A percentile compares a stretch with the other conserved stretches of the same genome.
Evolutionary conservation across 2,888 invertebrate genomes (phyloP).

Genomic region (Metacarcinus magister): DNA sequence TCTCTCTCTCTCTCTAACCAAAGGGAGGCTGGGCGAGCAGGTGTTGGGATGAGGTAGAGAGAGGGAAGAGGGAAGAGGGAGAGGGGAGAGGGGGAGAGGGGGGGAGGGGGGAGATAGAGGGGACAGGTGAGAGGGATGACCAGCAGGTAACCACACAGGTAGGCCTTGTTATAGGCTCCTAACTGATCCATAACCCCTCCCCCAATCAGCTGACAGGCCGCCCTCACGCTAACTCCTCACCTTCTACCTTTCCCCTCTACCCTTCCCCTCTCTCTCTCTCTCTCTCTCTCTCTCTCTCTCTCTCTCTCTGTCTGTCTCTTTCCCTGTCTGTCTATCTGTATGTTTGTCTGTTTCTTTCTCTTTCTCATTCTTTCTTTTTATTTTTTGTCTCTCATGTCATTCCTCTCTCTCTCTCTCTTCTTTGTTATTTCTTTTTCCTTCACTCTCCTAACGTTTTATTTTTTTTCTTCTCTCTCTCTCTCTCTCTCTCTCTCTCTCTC

Average conservation of each 20-base stretch:
- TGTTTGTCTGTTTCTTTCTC: too few relatives aligned
- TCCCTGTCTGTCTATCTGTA: too few relatives aligned
- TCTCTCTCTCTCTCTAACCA: background rate
- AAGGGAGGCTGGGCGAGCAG: background rate
- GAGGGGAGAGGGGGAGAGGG: background rate
- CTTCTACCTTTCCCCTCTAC: background rate
- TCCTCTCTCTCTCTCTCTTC: background rate
- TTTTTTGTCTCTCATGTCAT: background rate
- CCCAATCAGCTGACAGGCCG: background rate
- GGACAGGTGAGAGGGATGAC: constrained; percentile 1
- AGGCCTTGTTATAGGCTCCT: background rate
- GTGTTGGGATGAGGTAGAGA: background rate
- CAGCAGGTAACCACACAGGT: background rate
- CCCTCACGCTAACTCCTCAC: background rate
- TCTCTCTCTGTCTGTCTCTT: background rate
- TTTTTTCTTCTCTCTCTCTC: background rate
- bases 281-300: constrained; percentile 7
- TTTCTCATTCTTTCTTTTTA: background rate
- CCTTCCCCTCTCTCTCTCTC: background rate
- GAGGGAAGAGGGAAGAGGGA: background rate
- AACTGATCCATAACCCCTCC: constrained; percentile 11
- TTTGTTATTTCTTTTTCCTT: too few relatives aligned
- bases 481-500: background rate
- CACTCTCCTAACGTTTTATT: too few relatives aligned
- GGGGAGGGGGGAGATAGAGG: background rate